Base-by-base conservation (phyloP, 1,140 invertebrate genomes). In the Lamellibrachia luymesi region DNA sequence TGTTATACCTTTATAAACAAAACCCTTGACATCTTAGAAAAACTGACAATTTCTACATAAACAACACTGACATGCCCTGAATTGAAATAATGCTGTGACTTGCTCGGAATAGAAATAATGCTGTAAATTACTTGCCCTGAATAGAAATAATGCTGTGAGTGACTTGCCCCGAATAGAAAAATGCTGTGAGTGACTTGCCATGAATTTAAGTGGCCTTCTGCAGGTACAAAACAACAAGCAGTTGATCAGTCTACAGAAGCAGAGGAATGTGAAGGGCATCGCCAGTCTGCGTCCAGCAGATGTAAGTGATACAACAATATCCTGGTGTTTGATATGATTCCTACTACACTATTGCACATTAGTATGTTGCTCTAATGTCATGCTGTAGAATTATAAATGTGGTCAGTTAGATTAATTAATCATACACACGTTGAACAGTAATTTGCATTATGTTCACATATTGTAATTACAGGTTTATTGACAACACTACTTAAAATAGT, bases 171-270 rank as follows among this genome's bases (percentile, higher is more conserved):
- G 64, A 80, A 8, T 4, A 38, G 38, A 10, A 22, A 80, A 80
- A 80, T 80, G 13, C 17, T 80, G 64, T 80, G 17, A 4, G 17
- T 80, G 13, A 80, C 64, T 2, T 80, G 64, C 64, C 17, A 22
- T 80, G 64, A 80, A 8, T 80, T 80, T 7, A n/a, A 91, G 90
- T 51, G 51, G 49, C n/a, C 7, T 50, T 90, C 38, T 91, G 27
- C 95, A 99, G 98, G 98, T 99, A 93, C 99, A 99, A 96, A 98
- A 98, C 94, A 99, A 99, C 95, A 99, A 99, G 95, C 98, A 99
- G 96, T 97, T 98, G 94, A 97, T 99, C 92, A 98, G 98, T 95
- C 97, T 98, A 92, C 96, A 98, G 94, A 98, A 98, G 94, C 95
- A 96, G 91, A 96, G 96, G 94, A 95, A 95, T 51, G 92, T 94